Evolutionary conservation across 92 coral and sea anemone genomes (phyloP), one percentile per base, ranked within the genome.

Genomic region (Virgularia gustaviana): DNA sequence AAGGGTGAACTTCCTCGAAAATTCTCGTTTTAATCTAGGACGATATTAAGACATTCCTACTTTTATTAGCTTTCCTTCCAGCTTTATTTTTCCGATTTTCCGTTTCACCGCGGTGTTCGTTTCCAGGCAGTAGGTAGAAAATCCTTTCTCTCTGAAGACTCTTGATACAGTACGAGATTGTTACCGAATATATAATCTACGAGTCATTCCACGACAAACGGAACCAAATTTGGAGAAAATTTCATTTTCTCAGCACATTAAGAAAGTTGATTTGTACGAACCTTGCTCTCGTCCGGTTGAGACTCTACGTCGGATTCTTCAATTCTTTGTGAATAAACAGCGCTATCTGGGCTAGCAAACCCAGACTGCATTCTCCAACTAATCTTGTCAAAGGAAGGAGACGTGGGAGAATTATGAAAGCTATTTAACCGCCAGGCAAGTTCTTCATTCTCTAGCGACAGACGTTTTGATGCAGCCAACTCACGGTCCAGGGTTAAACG

Each of bases 381-480:
- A 16, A 67, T 24, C 4, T 59, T 57, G 18, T 67, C 74, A 24
- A 33, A 43, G 9, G 74, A 45, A 0, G 74, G 74, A 13, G 74
- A 67, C 49, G 74, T 67, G 3, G 74, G 74, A 11, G 74, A 67
- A 67, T 67, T 67, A 28, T 45, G 74, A 9, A 47, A 27, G 16
- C 58, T 15, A 47, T 67, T 67, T 45, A 92, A 80, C 7, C 96
- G 89, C 98, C 98, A 92, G 49, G 90, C 90, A 6, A 92, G 59
- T 49, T 92, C 98, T 54, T 92, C 98, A 12, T 92, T 92, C 61
- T 92, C 96, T 58, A 89, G 71, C 0, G 98, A 92, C 63, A 92
- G 90, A 13, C 98, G 85, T 58, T 92, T 92, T 19, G 84, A 83
- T 60, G 85, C 87, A 52, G 84, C 85, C 39, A 88, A 76, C 36